Evolutionary conservation across 2,888 invertebrate species (phyloP).

Genomic region (Acronicta psi): DNA sequence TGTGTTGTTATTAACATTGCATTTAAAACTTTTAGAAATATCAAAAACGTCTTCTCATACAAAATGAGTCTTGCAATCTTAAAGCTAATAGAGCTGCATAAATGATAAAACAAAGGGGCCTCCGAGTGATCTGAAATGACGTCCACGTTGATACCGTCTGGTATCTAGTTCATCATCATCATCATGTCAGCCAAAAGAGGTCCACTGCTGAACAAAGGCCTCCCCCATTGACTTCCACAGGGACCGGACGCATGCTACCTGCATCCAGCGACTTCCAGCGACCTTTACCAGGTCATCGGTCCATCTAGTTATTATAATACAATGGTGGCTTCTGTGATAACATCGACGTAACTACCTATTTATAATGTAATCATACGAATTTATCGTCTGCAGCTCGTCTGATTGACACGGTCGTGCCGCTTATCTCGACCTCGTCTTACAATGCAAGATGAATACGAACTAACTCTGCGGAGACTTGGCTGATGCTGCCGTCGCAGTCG

Average conservation of each 20-base stretch:
- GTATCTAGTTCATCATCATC: too few species aligned
- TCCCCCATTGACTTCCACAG: too few species aligned
- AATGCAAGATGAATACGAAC: slow-evolving; percentile 19
- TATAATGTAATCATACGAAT: slow-evolving; percentile 37
- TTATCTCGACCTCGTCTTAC: slow-evolving; percentile 19
- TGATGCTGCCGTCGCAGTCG: slow-evolving; percentile 9
- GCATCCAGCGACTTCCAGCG: too few species aligned
- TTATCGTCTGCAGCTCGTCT: slow-evolving; percentile 38
- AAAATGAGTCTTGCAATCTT: background rate
- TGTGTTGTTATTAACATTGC: too few species aligned
- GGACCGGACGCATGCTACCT: too few species aligned
- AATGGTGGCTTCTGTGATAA: slow-evolving; percentile 44
- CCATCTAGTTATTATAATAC: slow-evolving; percentile 49
- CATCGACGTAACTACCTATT: slow-evolving; percentile 19
- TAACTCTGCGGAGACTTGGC: slow-evolving; percentile 9
- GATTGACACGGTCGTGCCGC: slow-evolving; percentile 27
- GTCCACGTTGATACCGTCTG: slow-evolving; percentile 20
- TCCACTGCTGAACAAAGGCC: too few species aligned
- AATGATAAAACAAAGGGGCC: slow-evolving; percentile 13
- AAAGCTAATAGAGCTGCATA: background rate
- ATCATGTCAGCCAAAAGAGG: too few species aligned
- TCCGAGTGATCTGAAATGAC: background rate
- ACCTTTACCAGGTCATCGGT: too few species aligned
- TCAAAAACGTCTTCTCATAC: background rate
- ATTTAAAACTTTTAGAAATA: too few species aligned